phyloP scores from a whole-genome alignment of 2,797 vertebrate species.

The Sebastes glaucus region DNA sequence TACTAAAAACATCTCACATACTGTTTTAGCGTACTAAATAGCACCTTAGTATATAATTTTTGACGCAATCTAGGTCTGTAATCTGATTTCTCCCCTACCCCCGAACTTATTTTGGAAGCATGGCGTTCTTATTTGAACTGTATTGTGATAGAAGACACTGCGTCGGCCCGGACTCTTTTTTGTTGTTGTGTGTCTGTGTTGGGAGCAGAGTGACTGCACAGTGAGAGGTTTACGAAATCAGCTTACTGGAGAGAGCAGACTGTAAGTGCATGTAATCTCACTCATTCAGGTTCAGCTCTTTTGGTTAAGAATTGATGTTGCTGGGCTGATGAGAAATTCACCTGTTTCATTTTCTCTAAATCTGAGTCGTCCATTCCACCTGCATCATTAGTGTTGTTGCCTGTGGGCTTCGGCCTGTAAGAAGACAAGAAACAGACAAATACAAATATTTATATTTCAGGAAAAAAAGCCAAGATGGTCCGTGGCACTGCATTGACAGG shows the following conservation, averaged over 20 bases:
- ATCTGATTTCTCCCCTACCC: background rate
- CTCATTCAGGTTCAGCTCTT: background rate
- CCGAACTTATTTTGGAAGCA: background rate
- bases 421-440: slow-evolving; percentile 31
- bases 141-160: background rate
- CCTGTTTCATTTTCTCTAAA: slow-evolving; percentile 92
- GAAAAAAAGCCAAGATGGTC: slow-evolving; percentile 7
- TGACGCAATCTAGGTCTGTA: background rate
- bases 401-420: slow-evolving; percentile 74
- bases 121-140: background rate
- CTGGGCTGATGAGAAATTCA: slow-evolving; percentile 40
- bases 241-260: background rate
- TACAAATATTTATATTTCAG: background rate
- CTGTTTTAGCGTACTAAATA: too few relatives aligned
- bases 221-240: background rate
- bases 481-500: slow-evolving; percentile 4
- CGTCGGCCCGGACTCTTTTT: background rate
- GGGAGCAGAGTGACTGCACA: background rate
- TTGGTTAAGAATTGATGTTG: background rate
- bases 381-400: slow-evolving; percentile 73
- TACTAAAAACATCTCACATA: too few relatives aligned
- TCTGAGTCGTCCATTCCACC: slow-evolving; percentile 84
- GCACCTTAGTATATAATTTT: too few relatives aligned
- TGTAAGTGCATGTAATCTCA: background rate
- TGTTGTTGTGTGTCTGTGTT: background rate